Conservation (phyloP, 2,797 vertebrate species). For the Alca torda region DNA sequence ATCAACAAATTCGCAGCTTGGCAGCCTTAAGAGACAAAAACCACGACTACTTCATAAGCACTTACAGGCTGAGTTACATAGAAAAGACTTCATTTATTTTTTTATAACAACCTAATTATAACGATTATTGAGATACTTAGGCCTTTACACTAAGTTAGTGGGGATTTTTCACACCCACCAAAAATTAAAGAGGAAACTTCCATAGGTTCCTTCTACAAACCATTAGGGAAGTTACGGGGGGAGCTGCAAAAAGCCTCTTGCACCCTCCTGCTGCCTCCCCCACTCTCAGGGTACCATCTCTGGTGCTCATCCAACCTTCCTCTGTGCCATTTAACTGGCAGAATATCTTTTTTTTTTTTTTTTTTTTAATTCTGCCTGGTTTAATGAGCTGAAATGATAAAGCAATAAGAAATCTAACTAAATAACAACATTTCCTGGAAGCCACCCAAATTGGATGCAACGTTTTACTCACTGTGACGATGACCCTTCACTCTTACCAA, state of each 20-base stretch:
- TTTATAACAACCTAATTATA: neutral
- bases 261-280: neutral
- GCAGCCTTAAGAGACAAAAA: conserved; percentile 24
- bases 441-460: neutral
- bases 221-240: neutral
- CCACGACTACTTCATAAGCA: neutral
- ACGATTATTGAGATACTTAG: neutral
- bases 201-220: neutral
- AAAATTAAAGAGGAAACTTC: neutral
- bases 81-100: neutral
- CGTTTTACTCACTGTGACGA: neutral
- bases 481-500: neutral
- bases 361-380: neutral
- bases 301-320: neutral
- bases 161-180: neutral
- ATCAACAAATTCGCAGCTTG: conserved; percentile 32
- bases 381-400: neutral
- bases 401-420: neutral
- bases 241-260: neutral
- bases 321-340: neutral
- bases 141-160: neutral
- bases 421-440: neutral
- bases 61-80: neutral
- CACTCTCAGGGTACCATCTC: neutral
- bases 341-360: neutral